Conservation (phyloP, 2,797 vertebrate species). For the Oophaga sylvatica region DNA sequence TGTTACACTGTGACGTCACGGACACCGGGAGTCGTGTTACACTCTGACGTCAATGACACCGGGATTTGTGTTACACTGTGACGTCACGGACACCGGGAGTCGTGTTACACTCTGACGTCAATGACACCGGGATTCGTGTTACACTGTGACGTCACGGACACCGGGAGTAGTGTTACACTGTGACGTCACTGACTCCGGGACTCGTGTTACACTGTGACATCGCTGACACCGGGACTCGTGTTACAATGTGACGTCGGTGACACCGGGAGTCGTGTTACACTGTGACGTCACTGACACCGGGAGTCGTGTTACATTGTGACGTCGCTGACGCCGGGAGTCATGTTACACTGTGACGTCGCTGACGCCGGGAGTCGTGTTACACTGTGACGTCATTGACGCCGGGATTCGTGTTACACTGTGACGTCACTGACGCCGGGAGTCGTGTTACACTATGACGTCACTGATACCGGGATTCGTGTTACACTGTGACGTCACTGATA, state of each 20-base stretch:
- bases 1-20: neutral
- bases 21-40: neutral
- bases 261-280: neutral
- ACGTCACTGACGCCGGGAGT: no score
- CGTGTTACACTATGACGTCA: no score
- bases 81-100: neutral
- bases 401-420: no score
- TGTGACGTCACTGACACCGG: neutral
- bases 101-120: neutral
- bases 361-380: no score
- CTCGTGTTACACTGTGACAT: neutral
- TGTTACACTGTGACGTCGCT: no score
- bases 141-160: neutral
- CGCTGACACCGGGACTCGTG: neutral
- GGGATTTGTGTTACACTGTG: neutral
- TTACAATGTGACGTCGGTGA: no score
- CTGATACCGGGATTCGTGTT: no score
- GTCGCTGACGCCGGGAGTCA: neutral
- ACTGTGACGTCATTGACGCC: no score
- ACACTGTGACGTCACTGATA: no score
- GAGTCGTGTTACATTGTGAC: neutral
- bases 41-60: neutral
- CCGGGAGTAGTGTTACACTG: neutral
- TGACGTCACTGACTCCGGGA: neutral
- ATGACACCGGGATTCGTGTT: no score